phyloP scores from a whole-genome alignment of 2,888 invertebrate genomes.

The Hybos culiciformis region DNA sequence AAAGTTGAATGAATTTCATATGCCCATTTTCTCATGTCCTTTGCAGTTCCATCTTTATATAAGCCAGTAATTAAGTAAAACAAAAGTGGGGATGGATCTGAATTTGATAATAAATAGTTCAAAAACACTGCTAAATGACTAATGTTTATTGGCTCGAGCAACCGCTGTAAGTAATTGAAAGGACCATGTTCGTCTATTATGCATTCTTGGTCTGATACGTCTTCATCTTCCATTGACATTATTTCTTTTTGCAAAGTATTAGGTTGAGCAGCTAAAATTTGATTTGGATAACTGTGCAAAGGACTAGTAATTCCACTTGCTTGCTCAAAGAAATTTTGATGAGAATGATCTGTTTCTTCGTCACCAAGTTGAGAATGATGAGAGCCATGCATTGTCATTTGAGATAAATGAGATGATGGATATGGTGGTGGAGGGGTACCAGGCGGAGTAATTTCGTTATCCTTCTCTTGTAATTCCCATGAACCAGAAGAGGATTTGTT shows the following conservation, averaged over 20 bases:
- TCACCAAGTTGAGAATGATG: neutral
- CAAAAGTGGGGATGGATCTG: slow-evolving; percentile 51
- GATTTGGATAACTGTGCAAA: slow-evolving; percentile 24
- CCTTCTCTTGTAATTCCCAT: slow-evolving; percentile 34
- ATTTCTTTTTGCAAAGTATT: slow-evolving; percentile 55
- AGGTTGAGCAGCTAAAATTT: slow-evolving; percentile 29
- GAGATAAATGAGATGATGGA: slow-evolving; percentile 21
- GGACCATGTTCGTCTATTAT: slow-evolving; percentile 72
- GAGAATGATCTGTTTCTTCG: neutral
- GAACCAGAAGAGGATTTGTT: slow-evolving; percentile 34
- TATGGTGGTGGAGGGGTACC: slow-evolving; percentile 26
- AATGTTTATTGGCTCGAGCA: slow-evolving; percentile 59
- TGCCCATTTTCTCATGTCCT: slow-evolving; percentile 95
- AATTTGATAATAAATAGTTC: slow-evolving; percentile 75
- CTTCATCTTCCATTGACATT: slow-evolving; percentile 93
- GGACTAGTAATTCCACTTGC: slow-evolving; percentile 8
- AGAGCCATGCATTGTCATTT: slow-evolving; percentile 8
- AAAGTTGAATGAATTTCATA: slow-evolving; percentile 98
- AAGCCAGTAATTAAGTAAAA: slow-evolving; percentile 85
- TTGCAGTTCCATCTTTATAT: slow-evolving; percentile 69
- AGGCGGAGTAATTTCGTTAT: slow-evolving; percentile 49
- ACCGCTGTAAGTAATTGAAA: slow-evolving; percentile 68
- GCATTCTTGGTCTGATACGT: slow-evolving; percentile 74
- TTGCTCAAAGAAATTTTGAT: neutral
- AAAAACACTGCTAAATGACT: slow-evolving; percentile 91